phyloP scores from a whole-genome alignment of 2,113 vertebrate species.

The Lethenteron camtschaticum region DNA sequence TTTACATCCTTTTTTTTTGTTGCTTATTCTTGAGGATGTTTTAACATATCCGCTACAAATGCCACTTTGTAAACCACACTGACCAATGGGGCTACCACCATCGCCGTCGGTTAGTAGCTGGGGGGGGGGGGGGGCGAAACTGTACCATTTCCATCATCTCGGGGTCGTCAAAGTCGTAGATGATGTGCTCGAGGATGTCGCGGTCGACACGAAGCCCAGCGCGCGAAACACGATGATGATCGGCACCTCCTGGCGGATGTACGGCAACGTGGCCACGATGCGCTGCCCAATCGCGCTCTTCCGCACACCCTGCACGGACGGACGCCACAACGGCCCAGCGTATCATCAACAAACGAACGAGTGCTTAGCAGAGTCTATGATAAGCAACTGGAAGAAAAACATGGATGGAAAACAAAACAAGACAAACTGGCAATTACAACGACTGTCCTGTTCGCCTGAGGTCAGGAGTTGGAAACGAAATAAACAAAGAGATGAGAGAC shows the following conservation, averaged over 20 bases:
- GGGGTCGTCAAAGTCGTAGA: slow-evolving; percentile 94
- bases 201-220: slow-evolving; percentile 80
- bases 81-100: too few species aligned
- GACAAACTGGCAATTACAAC: background rate
- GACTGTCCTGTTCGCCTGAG: background rate
- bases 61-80: too few species aligned
- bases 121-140: background rate
- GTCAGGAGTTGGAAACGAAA: too few species aligned
- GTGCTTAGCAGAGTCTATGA: too few species aligned
- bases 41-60: too few species aligned
- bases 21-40: too few species aligned
- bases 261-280: slow-evolving; percentile 82
- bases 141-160: slow-evolving; percentile 99
- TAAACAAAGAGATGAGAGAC: too few species aligned
- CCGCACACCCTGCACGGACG: slow-evolving; percentile 51
- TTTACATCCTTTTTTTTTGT: too few species aligned
- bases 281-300: slow-evolving; percentile 95
- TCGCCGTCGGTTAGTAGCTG: too few species aligned
- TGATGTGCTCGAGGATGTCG: slow-evolving; percentile 95
- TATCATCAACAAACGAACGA: too few species aligned
- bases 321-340: too few species aligned
- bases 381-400: too few species aligned
- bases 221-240: slow-evolving; percentile 97
- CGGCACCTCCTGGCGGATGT: slow-evolving; percentile 96
- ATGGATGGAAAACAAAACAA: background rate